These are phyloP conservation scores for Cisticola juncidis DNA, from an alignment of 2,113 vertebrate genomes.

Conservation along the genomic window DNA sequence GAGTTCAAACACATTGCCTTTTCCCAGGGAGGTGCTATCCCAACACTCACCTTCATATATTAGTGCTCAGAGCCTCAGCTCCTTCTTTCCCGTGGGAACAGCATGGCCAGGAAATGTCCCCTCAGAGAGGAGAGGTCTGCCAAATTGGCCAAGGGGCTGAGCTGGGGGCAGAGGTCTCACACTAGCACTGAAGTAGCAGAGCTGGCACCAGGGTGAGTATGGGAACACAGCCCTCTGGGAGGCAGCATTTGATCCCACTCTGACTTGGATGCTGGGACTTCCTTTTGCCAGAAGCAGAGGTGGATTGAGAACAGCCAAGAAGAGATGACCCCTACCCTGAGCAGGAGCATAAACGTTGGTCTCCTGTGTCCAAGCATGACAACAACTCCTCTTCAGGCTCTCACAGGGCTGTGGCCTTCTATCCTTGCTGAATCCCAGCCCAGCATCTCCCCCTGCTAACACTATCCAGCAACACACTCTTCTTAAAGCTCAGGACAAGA, in stretches of 20 bases:
- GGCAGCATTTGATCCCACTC: neutral
- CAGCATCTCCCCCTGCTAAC: neutral
- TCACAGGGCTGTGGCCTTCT: neutral
- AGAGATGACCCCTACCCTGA: fast-evolving
- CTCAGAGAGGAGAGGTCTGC: neutral
- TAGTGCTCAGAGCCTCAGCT: neutral
- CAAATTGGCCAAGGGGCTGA: neutral
- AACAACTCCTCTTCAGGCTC: neutral
- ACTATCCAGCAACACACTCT: fast-evolving
- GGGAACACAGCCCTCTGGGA: neutral
- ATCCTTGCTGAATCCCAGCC: neutral
- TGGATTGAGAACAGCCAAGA: neutral
- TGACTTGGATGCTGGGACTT: neutral
- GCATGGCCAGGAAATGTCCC: neutral
- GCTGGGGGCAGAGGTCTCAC: neutral
- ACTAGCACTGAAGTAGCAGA: neutral
- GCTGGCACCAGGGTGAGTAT: neutral
- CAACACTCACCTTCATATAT: neutral
- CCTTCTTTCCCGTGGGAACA: neutral
- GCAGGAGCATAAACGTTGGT: neutral
- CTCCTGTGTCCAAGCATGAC: neutral
- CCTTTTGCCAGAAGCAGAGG: neutral
- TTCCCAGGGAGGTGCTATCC: neutral
- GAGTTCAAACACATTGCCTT: neutral
- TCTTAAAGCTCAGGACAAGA: neutral